Evolutionary conservation across 1,140 invertebrate species (phyloP).

Genomic region (Calephelis nemesis): DNA sequence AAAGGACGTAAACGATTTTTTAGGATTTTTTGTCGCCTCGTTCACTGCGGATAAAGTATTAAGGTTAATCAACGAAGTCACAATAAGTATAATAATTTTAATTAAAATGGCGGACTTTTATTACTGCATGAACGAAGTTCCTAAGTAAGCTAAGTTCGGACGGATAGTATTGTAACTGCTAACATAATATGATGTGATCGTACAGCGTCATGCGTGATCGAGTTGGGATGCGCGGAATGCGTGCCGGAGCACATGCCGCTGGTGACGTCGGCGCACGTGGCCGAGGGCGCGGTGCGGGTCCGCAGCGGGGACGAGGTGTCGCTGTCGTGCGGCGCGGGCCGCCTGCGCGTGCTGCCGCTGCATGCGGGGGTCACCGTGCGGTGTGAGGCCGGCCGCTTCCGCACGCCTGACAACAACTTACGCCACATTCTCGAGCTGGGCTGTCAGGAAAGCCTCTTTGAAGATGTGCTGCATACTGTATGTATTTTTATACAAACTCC

Average conservation of each 20-base stretch:
- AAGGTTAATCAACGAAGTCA: no score
- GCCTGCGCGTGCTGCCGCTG: conserved; percentile 56
- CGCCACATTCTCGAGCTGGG: conserved; percentile 61
- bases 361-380: conserved; percentile 36
- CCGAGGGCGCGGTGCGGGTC: conserved; percentile 40
- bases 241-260: conserved; percentile 68
- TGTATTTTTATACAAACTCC: no score
- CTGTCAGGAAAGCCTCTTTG: conserved; percentile 67
- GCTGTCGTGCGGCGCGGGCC: conserved; percentile 57
- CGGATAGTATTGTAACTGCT: no score
- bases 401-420: conserved; percentile 38
- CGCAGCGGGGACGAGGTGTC: conserved; percentile 49
- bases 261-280: conserved; percentile 59
- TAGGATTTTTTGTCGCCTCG: no score
- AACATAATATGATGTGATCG: background rate
- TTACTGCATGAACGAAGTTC: no score
- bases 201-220: conserved; percentile 58
- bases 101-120: no score
- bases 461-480: conserved; percentile 65
- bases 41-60: no score
- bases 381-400: conserved; percentile 57
- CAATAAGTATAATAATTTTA: no score
- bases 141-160: no score
- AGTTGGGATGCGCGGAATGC: conserved; percentile 64
- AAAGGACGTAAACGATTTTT: no score